Base-by-base conservation (phyloP, 2,797 vertebrate species). In the Lagodon rhomboides region DNA sequence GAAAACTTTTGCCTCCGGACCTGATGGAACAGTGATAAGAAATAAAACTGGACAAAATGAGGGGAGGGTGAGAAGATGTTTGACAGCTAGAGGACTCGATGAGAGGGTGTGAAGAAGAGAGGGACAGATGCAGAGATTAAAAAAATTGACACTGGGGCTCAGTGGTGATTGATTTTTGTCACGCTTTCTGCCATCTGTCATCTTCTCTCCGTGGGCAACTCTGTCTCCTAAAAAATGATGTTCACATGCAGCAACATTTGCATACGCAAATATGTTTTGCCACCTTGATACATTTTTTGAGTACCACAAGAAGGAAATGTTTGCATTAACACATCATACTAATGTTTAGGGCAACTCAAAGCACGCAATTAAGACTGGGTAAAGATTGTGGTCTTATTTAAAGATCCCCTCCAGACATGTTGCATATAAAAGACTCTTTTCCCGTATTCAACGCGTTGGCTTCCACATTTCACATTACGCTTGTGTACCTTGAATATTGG, bases 91-190 rank as follows among this genome's bases (percentile, higher is more conserved):
- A 5, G 4, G 7, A 70, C 41, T 10, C 22, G 15, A 74, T 30
- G 61, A 74, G 27, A 13, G 25, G 11, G n/a, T 68, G 46, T 74
- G 70, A 69, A 71, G 63, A 58, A 44, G 30, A 34, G n/a, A 6
- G 7, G 3, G 63, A 50, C 56, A 54, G 56, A 51, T 3, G 50
- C n/a, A 61, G 7, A 3, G 25, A 65, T 55, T 9, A 53, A 58
- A 58, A 50, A 47, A 8, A 47, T 2, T 69, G 16, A 23, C 44
- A 22, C 16, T 8, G 16, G 3, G 16, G 59, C 41, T 4, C 53
- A 38, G 0, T n/a, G 30, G 15, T 68, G 54, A 80, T 73, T 71
- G 65, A 75, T 72, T 53, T 71, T 55, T 63, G 41, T 62, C 78
- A 64, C 59, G 23, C 2, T 75, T 16, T 41, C 30, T 47, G 20